Evolutionary conservation across 2,797 vertebrate genomes (phyloP).

Genomic region (Philypnodon macrostomus): DNA sequence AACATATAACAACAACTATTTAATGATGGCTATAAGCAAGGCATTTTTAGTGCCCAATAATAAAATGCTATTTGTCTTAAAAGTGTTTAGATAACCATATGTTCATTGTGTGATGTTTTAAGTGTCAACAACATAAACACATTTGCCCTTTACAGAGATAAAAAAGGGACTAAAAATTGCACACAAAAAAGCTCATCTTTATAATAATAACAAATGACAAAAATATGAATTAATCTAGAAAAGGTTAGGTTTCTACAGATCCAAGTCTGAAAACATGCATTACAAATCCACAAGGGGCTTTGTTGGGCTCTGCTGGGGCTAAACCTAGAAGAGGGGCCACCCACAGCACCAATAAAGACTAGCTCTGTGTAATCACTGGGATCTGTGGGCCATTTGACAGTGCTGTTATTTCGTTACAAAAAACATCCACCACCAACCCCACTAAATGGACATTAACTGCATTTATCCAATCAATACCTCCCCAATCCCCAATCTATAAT

Average conservation of each 20-base stretch:
- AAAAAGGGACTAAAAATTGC: too few species aligned
- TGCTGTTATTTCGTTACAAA: constrained; percentile 22
- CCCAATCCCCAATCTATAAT: constrained; percentile 38
- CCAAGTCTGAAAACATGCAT: neutral
- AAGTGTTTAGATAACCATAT: neutral
- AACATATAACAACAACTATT: neutral
- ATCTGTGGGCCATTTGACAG: constrained; percentile 6
- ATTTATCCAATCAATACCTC: constrained; percentile 27
- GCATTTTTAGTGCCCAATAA: neutral
- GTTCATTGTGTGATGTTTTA: neutral
- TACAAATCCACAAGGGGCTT: neutral
- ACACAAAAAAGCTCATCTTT: too few species aligned
- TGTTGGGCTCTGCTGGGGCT: constrained; percentile 5
- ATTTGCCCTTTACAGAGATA: too few species aligned
- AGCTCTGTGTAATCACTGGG: constrained; percentile 12
- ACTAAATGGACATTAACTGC: constrained; percentile 9
- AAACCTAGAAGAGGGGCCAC: neutral
- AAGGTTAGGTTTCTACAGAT: neutral
- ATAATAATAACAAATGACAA: too few species aligned
- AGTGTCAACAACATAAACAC: too few species aligned
- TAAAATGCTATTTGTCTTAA: neutral
- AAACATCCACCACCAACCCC: neutral
- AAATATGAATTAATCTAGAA: too few species aligned
- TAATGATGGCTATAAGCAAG: neutral
- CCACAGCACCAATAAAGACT: constrained; percentile 21